phyloP scores from a whole-genome alignment of 1,140 invertebrate genomes.

The Leptoteleia sp. region DNA sequence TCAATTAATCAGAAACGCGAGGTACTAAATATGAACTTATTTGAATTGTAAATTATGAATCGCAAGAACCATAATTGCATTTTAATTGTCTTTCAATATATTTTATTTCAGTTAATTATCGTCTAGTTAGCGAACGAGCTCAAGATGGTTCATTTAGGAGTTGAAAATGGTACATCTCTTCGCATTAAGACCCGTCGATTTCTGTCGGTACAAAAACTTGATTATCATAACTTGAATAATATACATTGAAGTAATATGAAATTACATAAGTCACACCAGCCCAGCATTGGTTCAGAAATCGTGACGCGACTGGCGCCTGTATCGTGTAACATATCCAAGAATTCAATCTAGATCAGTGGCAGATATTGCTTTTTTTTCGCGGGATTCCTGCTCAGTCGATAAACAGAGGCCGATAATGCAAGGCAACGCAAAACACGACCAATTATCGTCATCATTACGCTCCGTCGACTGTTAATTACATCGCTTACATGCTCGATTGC shows the following conservation, averaged over 20 bases:
- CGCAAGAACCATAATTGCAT: too few species aligned
- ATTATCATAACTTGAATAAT: slow-evolving; percentile 57
- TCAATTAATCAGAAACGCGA: too few species aligned
- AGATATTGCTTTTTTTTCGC: slow-evolving; percentile 46
- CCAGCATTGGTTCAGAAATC: slow-evolving; percentile 48
- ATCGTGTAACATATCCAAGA: slow-evolving; percentile 56
- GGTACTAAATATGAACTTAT: too few species aligned
- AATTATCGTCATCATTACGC: slow-evolving; percentile 57
- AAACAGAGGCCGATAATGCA: slow-evolving; percentile 47
- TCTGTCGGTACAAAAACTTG: slow-evolving; percentile 16
- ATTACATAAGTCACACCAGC: slow-evolving; percentile 56
- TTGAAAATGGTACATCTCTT: too few species aligned
- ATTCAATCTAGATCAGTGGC: slow-evolving; percentile 59
- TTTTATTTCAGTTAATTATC: too few species aligned
- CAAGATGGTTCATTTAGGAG: too few species aligned
- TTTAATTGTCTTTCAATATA: too few species aligned
- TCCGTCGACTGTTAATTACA: slow-evolving; percentile 48
- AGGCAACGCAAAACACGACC: slow-evolving; percentile 48
- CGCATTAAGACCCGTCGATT: slow-evolving; percentile 11
- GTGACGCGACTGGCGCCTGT: slow-evolving; percentile 60
- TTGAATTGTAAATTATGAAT: too few species aligned
- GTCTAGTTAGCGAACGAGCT: too few species aligned
- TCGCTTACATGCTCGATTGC: slow-evolving; percentile 56
- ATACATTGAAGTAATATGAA: slow-evolving; percentile 51
- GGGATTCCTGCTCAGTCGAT: slow-evolving; percentile 49